Conservation (phyloP, 2,888 invertebrate species). For the Trachelus troglodyta region DNA sequence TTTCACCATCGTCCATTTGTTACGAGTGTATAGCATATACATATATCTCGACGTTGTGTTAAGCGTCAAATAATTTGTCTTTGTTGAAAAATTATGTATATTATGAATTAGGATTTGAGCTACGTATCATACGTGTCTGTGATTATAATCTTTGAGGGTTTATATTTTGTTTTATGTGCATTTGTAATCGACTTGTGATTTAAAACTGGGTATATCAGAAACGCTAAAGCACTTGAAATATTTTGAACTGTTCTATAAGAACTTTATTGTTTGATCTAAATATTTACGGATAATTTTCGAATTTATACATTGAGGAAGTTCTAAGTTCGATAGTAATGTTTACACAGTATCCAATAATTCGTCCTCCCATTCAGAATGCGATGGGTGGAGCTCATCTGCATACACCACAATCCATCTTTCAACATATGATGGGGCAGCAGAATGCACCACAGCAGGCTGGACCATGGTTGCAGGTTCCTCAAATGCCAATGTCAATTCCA, state of each 20-base stretch:
- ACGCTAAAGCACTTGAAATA: not conserved
- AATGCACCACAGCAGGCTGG: slow-evolving; percentile 42
- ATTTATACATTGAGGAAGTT: not conserved
- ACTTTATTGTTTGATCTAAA: not conserved
- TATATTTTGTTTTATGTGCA: not conserved
- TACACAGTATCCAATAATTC: slow-evolving; percentile 36
- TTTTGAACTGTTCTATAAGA: not conserved
- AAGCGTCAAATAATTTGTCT: not conserved
- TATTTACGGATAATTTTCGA: not conserved
- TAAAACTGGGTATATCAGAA: not conserved
- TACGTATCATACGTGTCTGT: not conserved
- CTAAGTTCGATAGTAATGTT: slow-evolving; percentile 18
- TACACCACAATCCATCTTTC: slow-evolving; percentile 59
- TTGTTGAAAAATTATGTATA: not conserved
- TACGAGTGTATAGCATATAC: not conserved
- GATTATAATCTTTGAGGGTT: not conserved
- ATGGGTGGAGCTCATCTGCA: slow-evolving; percentile 58
- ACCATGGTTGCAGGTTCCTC: slow-evolving; percentile 53
- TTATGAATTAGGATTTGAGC: not conserved
- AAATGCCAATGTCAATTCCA: slow-evolving; percentile 57
- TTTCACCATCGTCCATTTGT: not conserved
- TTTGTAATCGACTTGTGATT: not conserved
- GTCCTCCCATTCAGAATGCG: slow-evolving; percentile 46
- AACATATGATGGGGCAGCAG: slow-evolving; percentile 60
- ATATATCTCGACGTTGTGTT: not conserved